A percentile compares a stretch with the other conserved stretches of the same genome.
Evolutionary conservation across 2,888 invertebrate species (phyloP).

Genomic region (Lydus trimaculatus): DNA sequence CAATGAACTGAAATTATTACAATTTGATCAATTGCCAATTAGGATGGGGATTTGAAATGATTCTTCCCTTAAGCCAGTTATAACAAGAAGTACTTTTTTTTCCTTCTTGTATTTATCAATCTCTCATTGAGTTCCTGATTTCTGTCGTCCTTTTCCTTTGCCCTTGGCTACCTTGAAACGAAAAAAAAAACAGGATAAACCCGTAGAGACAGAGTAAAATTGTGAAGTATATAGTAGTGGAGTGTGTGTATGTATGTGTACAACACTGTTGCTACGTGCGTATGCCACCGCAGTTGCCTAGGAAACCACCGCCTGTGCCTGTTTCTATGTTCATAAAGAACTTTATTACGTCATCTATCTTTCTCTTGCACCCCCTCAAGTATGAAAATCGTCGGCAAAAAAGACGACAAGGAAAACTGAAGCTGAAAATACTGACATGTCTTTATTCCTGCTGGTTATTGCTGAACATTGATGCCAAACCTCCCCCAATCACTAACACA

Average conservation of each 20-base stretch:
- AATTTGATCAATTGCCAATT: background rate
- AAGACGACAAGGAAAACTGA: background rate
- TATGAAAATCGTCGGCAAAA: background rate
- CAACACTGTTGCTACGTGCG: constrained; percentile 41
- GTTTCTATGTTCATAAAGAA: constrained; percentile 17
- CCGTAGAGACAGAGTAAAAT: background rate
- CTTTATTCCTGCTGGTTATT: background rate
- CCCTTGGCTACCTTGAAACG: background rate
- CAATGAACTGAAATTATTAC: background rate
- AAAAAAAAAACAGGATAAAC: background rate
- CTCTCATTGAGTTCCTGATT: background rate
- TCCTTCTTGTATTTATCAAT: background rate
- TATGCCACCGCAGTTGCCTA: constrained; percentile 37
- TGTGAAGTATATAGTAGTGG: background rate
- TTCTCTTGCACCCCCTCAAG: constrained; percentile 11
- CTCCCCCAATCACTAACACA: background rate
- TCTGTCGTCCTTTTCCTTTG: background rate
- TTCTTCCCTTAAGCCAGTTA: background rate
- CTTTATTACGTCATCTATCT: constrained; percentile 28
- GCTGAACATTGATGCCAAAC: background rate
- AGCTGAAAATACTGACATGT: background rate
- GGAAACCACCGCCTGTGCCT: constrained; percentile 33
- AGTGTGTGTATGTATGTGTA: background rate
- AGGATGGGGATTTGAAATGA: background rate
- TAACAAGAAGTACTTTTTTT: background rate